A percentile compares a stretch with the other conserved stretches of the same genome.
phyloP scores from a whole-genome alignment of 1,140 invertebrate species.

The Oreohelix idahoensis region DNA sequence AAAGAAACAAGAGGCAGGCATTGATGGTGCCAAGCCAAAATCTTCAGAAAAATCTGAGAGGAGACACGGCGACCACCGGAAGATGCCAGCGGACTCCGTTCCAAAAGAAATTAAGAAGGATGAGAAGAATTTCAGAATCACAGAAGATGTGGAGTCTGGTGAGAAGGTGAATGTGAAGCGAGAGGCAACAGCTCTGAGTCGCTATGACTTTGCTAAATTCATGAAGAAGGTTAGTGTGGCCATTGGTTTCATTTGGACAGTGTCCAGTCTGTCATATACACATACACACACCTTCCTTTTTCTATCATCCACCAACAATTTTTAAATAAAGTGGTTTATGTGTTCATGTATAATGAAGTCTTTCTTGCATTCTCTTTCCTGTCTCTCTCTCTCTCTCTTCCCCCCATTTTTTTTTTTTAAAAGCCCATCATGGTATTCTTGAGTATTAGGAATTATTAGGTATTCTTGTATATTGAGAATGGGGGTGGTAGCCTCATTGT shows the following conservation, averaged over 20 bases:
- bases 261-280: not conserved
- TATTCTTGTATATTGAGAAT: too few relatives aligned
- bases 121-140: not conserved
- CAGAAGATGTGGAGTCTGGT: constrained; percentile 41
- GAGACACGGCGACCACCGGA: not conserved
- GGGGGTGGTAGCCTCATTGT: too few relatives aligned
- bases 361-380: too few relatives aligned
- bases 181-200: constrained; percentile 36
- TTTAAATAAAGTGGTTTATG: too few relatives aligned
- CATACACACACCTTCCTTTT: not conserved
- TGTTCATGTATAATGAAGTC: too few relatives aligned
- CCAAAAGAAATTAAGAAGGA: constrained; percentile 7
- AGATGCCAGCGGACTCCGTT: not conserved
- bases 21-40: not conserved
- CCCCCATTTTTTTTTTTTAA: too few relatives aligned
- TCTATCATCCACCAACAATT: too few relatives aligned
- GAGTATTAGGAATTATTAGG: too few relatives aligned
- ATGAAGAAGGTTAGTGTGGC: constrained; percentile 53
- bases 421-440: too few relatives aligned
- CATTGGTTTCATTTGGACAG: not conserved
- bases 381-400: too few relatives aligned
- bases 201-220: constrained; percentile 52
- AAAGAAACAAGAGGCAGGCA: not conserved
- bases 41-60: not conserved
- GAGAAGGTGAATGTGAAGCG: constrained; percentile 40